Conservation (phyloP, 2,888 invertebrate genomes). For the Lingula anatina region DNA sequence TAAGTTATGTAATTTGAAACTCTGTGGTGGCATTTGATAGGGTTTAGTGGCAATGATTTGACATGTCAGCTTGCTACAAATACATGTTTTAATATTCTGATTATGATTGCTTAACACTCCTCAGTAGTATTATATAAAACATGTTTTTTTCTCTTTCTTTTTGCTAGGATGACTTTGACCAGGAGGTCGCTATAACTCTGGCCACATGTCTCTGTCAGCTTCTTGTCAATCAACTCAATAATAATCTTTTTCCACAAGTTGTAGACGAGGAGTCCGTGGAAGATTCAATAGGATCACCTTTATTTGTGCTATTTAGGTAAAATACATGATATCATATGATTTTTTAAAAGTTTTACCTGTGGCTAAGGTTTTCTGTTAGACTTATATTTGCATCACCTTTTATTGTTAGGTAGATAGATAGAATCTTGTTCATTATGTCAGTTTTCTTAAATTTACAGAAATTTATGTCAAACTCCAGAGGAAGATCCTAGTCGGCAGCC, state of each 20-base stretch:
- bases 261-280: conserved; percentile 60
- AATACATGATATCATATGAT: conserved; percentile 6
- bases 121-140: no score
- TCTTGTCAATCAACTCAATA: conserved; percentile 55
- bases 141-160: conserved; percentile 83
- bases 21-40: no score
- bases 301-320: conserved; percentile 75
- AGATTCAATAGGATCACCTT: conserved; percentile 74
- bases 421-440: background rate
- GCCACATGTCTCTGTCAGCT: conserved; percentile 61
- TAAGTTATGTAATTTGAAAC: no score
- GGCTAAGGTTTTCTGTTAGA: no score
- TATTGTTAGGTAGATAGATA: no score
- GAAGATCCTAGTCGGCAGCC: conserved; percentile 74
- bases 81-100: no score
- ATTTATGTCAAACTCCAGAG: conserved; percentile 68
- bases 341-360: no score
- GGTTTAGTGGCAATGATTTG: no score
- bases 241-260: conserved; percentile 55
- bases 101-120: no score
- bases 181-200: conserved; percentile 59
- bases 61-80: no score
- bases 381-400: no score
- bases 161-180: conserved; percentile 57
- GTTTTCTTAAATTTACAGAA: conserved; percentile 54